A percentile compares a stretch with the other conserved stretches of the same genome.
Evolutionary conservation across 2,888 invertebrate species (phyloP).

Genomic region (Heteromurus nitidus): DNA sequence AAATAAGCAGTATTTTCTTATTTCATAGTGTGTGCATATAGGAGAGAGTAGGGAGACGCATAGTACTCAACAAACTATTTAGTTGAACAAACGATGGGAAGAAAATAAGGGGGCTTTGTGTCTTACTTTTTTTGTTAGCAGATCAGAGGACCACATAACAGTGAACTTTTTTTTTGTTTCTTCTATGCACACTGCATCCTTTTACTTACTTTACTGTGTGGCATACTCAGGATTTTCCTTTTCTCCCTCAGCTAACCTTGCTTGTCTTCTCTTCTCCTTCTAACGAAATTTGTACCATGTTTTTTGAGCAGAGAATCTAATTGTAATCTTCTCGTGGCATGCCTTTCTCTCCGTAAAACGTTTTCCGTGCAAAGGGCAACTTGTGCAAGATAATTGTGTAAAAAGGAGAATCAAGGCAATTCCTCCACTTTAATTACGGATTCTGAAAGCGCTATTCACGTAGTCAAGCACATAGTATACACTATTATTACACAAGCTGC

Average conservation of each 20-base stretch:
- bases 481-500: background rate
- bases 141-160: too few relatives aligned
- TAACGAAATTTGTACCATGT: background rate
- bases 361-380: slow-evolving; percentile 43
- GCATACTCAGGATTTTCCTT: slow-evolving; percentile 45
- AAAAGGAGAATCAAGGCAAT: slow-evolving; percentile 38
- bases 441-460: slow-evolving; percentile 52
- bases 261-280: slow-evolving; percentile 16
- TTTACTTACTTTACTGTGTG: slow-evolving; percentile 4
- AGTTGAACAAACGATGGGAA: background rate
- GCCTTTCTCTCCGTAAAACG: slow-evolving; percentile 41
- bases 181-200: slow-evolving; percentile 20
- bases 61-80: background rate
- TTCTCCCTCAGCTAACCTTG: slow-evolving; percentile 45
- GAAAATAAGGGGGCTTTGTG: too few relatives aligned
- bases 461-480: background rate
- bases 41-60: too few relatives aligned
- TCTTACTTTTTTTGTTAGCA: background rate
- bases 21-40: too few relatives aligned
- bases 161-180: background rate
- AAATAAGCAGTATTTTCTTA: too few relatives aligned
- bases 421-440: slow-evolving; percentile 56
- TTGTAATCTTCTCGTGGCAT: slow-evolving; percentile 20
- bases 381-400: slow-evolving; percentile 58
- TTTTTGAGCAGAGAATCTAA: slow-evolving; percentile 24